A percentile compares a stretch with the other conserved stretches of the same genome.
These are phyloP conservation scores for Falco berigora DNA, from an alignment of 2,797 vertebrate species.

Conservation along the genomic window DNA sequence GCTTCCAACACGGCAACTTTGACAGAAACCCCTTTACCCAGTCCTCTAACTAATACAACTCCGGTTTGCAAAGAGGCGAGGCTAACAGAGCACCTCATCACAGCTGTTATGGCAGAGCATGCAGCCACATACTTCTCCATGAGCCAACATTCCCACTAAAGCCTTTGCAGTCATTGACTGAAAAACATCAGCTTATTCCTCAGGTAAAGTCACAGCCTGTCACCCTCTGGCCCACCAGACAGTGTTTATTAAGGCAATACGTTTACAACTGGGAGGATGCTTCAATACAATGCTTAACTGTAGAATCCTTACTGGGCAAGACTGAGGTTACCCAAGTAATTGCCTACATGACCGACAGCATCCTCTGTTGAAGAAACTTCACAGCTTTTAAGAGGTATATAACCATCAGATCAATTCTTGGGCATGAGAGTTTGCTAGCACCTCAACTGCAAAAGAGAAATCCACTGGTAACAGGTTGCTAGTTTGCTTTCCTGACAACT, in stretches of 20 bases:
- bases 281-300: not conserved
- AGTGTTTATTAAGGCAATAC: not conserved
- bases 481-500: not conserved
- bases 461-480: not conserved
- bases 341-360: not conserved
- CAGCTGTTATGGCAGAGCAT: not conserved
- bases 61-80: not conserved
- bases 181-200: not conserved
- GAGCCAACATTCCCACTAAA: slow-evolving; percentile 7
- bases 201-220: not conserved
- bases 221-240: not conserved
- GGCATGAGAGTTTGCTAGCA: not conserved
- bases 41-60: not conserved
- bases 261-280: not conserved
- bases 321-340: not conserved
- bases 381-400: not conserved
- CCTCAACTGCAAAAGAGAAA: not conserved
- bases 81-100: not conserved
- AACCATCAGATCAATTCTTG: not conserved
- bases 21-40: not conserved
- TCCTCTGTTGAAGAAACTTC: not conserved
- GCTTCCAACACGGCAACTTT: not conserved
- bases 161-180: not conserved
- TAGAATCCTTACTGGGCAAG: not conserved
- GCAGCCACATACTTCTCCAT: not conserved